Evolutionary conservation across 2,888 invertebrate genomes (phyloP), one percentile per base, ranked within the genome.

Genomic region (Tetanocera ferruginea): DNA sequence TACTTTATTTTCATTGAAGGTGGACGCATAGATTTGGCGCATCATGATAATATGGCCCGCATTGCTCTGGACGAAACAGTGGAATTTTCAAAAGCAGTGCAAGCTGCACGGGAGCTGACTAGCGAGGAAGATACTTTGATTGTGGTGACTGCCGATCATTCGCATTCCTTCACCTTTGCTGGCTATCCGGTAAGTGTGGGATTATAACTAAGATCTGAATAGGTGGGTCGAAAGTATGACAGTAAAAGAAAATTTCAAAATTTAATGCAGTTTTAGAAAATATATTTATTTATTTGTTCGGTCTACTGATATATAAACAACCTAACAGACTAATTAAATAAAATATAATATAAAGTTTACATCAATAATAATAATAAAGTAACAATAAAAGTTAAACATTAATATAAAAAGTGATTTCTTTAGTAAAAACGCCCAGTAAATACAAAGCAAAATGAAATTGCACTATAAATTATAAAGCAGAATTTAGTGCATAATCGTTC

Each of bases 121-220:
- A 90, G 91, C 80, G 88, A 89, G 0, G 90, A 93, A 0, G 95
- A 97, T 23, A 97, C 97, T 0, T 90, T 97, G 31, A 91, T 96
- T 11, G 92, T 97, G 1, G 96, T 95, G 17, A 95, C 95, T 0
- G 92, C 95, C 0, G 96, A 96, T 89, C 96, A 96, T 85, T 93
- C 95, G 1, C 96, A 96, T 86, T 93, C 94, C 0, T 93, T 96
- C 92, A 92, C 92, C 14, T 92, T 94, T 76, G 92, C 92, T 34
- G 96, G 96, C 0, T 96, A 96, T 86, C 92, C 94, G 60, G 91
- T 89, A 81, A 86, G 85, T 81, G 19, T 37, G 11, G 11, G 31
- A 3, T 6, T 66, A 31, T 31, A 57, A 17, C n/a, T 66, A n/a
- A n/a, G n/a, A n/a, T 8, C 1, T 37, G 4, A 1, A 5, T n/a